Evolutionary conservation across 1,140 invertebrate species (phyloP), one percentile per base, ranked within the genome.

Genomic region (Aphis craccivora): DNA sequence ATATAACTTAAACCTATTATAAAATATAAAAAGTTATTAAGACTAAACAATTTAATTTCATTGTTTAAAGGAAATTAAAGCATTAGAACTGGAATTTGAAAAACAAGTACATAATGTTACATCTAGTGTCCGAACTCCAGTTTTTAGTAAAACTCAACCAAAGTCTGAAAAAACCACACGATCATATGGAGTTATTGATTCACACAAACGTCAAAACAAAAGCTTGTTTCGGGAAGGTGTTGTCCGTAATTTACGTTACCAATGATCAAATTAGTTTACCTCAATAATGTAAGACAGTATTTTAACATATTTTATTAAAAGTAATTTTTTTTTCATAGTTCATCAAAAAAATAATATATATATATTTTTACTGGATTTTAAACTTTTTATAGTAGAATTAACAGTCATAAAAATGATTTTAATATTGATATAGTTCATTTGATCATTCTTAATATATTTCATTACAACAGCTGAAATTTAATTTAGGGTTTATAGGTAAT

Each of bases 21-120:
- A 30, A 67, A 67, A 67, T 67, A 67, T 86, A 86, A 45, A 37
- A 20, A 14, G 30, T 86, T 8, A 30, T n/a, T 30, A 30, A 23
- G 9, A 14, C 8, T 40, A 7, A 84, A 43, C 37, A 40, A 7
- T n/a, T 48, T 18, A 18, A 45, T 91, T 67, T 76, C 55, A 9
- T 45, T 48, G 30, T 35, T 81, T 35, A 53, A 45, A 93, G 91
- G 91, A 93, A 84, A 93, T 93, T n/a, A 93, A 84, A 25, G 84
- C 45, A n/a, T 93, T 84, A 18, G 91, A 93, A 40, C 11, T 93
- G 30, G 91, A 93, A 22, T 30, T 40, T 40, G 91, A 93, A 86
- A 93, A 93, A 25, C 23, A 84, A 30, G 67, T 51, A 91, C 18
- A 40, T 25, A 83, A 84, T 37, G 30, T 93, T 14, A 53, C 40